Evolutionary conservation across 2,113 vertebrate genomes (phyloP).

Genomic region (Callipepla squamata): DNA sequence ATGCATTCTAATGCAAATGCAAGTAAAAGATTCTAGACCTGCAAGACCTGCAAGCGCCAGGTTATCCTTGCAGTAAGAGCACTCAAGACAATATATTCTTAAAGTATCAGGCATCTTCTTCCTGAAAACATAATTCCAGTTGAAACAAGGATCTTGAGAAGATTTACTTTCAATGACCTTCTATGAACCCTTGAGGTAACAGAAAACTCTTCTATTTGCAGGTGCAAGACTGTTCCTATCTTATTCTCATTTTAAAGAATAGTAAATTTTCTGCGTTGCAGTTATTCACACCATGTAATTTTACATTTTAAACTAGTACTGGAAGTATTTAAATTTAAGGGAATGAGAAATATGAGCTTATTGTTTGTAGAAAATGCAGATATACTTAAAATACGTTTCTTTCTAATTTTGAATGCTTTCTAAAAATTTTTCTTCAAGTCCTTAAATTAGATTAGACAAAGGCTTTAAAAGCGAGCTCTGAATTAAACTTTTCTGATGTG

Average conservation of each 20-base stretch:
- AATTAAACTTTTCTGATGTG: neutral
- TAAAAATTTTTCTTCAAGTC: neutral
- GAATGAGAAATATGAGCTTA: neutral
- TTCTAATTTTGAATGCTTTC: neutral
- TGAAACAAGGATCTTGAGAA: constrained; percentile 6
- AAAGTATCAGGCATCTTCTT: neutral
- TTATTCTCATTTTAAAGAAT: neutral
- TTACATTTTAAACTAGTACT: neutral
- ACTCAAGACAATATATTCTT: neutral
- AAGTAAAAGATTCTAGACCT: neutral
- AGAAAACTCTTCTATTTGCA: neutral
- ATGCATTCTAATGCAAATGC: constrained; percentile 29
- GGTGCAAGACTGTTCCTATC: neutral
- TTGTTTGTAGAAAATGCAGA: neutral
- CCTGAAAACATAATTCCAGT: constrained; percentile 1
- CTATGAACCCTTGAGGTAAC: neutral
- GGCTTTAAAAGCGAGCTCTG: neutral
- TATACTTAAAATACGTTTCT: neutral
- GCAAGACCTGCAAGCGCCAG: rapidly evolving
- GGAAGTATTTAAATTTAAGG: neutral
- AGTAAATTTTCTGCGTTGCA: neutral
- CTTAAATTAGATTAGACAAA: neutral
- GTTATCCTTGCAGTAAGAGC: neutral
- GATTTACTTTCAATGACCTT: neutral
- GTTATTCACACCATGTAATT: neutral